phyloP scores from a whole-genome alignment of 2,113 vertebrate species.

The Xyliphius kryptos region DNA sequence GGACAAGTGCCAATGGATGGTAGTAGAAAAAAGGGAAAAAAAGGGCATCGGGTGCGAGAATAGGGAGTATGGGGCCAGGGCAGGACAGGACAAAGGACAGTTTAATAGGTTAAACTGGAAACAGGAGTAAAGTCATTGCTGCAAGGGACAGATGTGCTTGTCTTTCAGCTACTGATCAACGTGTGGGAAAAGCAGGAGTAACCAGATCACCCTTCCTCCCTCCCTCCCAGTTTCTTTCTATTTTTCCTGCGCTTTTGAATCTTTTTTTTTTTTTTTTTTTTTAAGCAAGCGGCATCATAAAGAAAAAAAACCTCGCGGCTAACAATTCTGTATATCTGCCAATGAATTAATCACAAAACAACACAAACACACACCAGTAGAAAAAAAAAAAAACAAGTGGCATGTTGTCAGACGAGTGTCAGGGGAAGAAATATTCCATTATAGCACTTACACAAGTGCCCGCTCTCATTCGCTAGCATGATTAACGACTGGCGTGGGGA shows the following conservation, averaged over 20 bases:
- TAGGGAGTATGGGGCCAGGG: too few species aligned
- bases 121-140: conserved; percentile 64
- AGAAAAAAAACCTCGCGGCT: conserved; percentile 18
- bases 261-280: too few species aligned
- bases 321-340: conserved; percentile 30
- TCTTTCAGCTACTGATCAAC: conserved; percentile 72
- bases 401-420: conserved; percentile 40
- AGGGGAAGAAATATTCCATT: conserved; percentile 35
- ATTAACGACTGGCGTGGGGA: conserved; percentile 55
- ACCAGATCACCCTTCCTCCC: conserved; percentile 58
- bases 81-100: conserved; percentile 72
- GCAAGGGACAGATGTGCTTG: conserved; percentile 65
- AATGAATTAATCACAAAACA: conserved; percentile 46
- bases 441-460: conserved; percentile 46
- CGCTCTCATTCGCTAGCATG: conserved; percentile 55
- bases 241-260: conserved; percentile 19
- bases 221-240: conserved; percentile 30
- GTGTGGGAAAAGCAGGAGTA: conserved; percentile 69
- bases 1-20: conserved; percentile 53
- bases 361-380: conserved; percentile 35
- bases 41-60: too few species aligned
- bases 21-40: too few species aligned
- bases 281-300: too few species aligned
- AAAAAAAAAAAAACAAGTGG: conserved; percentile 34
- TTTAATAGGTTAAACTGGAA: conserved; percentile 75